phyloP scores from a whole-genome alignment of 2,888 invertebrate genomes.

The Copidosoma aretas region DNA sequence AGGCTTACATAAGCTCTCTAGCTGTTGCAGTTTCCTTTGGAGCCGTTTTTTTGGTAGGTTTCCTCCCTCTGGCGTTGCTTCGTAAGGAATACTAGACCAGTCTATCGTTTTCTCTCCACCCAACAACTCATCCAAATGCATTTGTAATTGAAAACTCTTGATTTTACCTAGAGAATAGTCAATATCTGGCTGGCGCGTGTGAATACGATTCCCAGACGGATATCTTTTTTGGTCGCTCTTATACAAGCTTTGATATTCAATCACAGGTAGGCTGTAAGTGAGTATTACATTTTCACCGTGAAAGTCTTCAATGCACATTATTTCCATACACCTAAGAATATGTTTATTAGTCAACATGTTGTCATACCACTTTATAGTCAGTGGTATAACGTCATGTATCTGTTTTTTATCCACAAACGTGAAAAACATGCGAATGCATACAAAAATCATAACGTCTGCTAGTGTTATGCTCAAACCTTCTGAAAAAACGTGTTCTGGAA shows the following conservation, averaged over 20 bases:
- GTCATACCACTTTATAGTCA: constrained; percentile 71
- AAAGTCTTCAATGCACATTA: constrained; percentile 53
- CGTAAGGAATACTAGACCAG: constrained; percentile 76
- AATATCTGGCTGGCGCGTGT: constrained; percentile 79
- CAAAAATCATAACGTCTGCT: constrained; percentile 81
- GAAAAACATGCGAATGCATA: constrained; percentile 72
- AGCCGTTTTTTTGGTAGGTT: constrained; percentile 78
- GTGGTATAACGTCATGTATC: constrained; percentile 65
- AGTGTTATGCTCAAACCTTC: constrained; percentile 85
- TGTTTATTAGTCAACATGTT: constrained; percentile 54
- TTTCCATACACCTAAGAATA: constrained; percentile 53
- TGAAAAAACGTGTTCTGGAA: constrained; percentile 75
- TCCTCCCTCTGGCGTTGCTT: constrained; percentile 79
- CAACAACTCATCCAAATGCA: constrained; percentile 59
- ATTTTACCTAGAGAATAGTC: constrained; percentile 67
- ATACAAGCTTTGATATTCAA: constrained; percentile 73
- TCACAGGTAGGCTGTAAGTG: constrained; percentile 62
- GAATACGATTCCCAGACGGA: constrained; percentile 75
- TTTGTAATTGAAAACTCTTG: constrained; percentile 62
- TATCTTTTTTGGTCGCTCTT: constrained; percentile 80
- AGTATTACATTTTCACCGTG: constrained; percentile 23
- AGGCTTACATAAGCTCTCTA: constrained; percentile 83
- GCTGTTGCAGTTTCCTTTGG: constrained; percentile 81
- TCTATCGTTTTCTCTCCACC: constrained; percentile 65
- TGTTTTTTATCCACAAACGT: constrained; percentile 58